These are phyloP conservation scores for Anguilla obscura DNA, from an alignment of 2,797 vertebrate genomes.

Conservation along the genomic window DNA sequence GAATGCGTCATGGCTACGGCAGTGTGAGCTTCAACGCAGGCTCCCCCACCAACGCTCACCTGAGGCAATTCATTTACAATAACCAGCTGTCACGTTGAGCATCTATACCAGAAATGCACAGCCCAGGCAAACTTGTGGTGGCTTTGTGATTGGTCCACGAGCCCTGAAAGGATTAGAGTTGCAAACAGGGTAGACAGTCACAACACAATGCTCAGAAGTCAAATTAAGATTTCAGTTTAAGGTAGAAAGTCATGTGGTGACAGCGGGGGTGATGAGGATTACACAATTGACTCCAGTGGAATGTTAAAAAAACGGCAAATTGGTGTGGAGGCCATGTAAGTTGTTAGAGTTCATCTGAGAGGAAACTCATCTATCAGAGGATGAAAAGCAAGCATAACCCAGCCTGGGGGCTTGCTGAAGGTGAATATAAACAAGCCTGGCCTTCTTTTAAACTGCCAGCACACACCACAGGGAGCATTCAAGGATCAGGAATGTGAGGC, in stretches of 20 bases:
- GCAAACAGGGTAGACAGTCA: neutral
- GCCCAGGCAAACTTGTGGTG: neutral
- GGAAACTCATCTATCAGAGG: constrained; percentile 52
- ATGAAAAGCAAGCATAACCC: constrained; percentile 40
- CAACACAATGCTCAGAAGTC: neutral
- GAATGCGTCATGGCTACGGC: constrained; percentile 37
- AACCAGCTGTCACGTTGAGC: neutral
- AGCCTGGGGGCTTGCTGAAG: constrained; percentile 41
- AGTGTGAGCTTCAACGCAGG: constrained; percentile 44
- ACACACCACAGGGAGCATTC: constrained; percentile 48
- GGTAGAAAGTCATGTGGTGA: neutral
- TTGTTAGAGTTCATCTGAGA: constrained; percentile 31
- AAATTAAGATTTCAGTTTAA: neutral
- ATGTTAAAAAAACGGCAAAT: neutral
- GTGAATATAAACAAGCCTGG: constrained; percentile 63
- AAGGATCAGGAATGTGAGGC: constrained; percentile 51
- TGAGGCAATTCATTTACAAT: neutral
- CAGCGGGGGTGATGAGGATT: neutral
- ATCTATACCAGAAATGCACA: neutral
- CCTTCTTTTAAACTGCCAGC: constrained; percentile 64
- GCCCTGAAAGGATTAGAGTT: neutral
- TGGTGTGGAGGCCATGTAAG: neutral
- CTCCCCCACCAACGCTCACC: neutral
- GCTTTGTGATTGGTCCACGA: neutral
- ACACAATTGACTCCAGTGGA: neutral